Evolutionary conservation across 1,140 invertebrate genomes (phyloP).

Genomic region (Cotesia glomerata): DNA sequence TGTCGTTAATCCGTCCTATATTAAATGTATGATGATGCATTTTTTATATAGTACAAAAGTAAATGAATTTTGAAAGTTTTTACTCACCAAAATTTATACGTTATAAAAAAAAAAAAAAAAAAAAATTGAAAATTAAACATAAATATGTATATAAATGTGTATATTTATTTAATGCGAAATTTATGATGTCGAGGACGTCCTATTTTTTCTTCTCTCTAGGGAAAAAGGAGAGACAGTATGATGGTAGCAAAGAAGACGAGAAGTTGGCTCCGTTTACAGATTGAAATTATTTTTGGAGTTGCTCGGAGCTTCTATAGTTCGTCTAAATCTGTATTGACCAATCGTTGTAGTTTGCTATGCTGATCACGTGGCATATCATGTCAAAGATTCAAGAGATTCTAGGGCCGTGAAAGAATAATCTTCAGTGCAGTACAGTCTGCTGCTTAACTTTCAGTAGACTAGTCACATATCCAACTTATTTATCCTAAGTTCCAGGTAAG

Average conservation of each 20-base stretch:
- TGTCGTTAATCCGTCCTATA: too few species aligned
- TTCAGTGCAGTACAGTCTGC: conserved; percentile 62
- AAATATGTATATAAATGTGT: too few species aligned
- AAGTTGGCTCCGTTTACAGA: conserved; percentile 59
- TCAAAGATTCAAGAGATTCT: conserved; percentile 29
- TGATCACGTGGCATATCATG: conserved; percentile 37
- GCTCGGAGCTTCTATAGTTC: conserved; percentile 42
- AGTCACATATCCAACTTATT: conserved; percentile 54
- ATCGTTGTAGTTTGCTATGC: conserved; percentile 32
- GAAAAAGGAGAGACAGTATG: not conserved
- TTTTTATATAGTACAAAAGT: too few species aligned
- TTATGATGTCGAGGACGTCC: not conserved
- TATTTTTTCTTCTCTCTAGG: conserved; percentile 18
- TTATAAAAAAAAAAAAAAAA: too few species aligned
- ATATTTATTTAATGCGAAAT: too few species aligned
- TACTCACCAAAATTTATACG: too few species aligned
- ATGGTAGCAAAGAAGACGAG: conserved; percentile 13
- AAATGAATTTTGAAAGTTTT: too few species aligned
- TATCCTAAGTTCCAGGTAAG: conserved; percentile 51
- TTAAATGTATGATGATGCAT: too few species aligned
- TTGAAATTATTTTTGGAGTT: conserved; percentile 60
- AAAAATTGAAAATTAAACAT: too few species aligned
- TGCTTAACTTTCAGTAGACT: conserved; percentile 64
- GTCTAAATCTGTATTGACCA: conserved; percentile 57
- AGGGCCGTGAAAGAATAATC: conserved; percentile 41